phyloP scores from a whole-genome alignment of 2,113 vertebrate species.

The Crotalus helleri region DNA sequence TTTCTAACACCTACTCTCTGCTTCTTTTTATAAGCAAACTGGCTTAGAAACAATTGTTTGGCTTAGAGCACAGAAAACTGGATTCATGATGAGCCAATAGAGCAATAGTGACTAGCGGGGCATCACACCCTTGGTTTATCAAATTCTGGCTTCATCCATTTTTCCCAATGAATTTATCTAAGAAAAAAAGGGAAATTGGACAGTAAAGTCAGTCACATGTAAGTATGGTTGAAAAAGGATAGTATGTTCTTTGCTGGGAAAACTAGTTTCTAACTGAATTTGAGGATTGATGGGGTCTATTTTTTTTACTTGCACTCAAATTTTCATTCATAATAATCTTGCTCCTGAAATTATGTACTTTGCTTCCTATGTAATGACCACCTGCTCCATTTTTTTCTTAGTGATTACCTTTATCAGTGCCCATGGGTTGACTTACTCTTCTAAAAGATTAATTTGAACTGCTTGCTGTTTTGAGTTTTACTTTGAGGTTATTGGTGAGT shows the following conservation, averaged over 20 bases:
- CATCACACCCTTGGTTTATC: not conserved
- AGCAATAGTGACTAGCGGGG: not conserved
- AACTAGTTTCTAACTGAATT: not conserved
- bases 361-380: not conserved
- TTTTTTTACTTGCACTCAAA: not conserved
- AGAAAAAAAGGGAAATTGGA: not conserved
- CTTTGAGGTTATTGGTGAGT: slow-evolving; percentile 25
- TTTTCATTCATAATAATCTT: not conserved
- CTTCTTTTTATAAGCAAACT: not conserved
- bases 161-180: not conserved
- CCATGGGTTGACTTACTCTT: not conserved
- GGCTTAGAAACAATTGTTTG: not conserved
- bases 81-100: not conserved
- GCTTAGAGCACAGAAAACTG: not conserved
- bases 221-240: not conserved
- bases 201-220: not conserved
- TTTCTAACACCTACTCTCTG: not conserved
- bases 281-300: too few relatives aligned
- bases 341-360: not conserved
- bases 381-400: not conserved
- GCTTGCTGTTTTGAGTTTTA: slow-evolving; percentile 5
- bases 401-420: not conserved
- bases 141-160: not conserved
- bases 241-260: not conserved
- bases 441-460: not conserved